These are phyloP conservation scores for Tragelaphus imberbis DNA, from an alignment of 2,113 vertebrate species.

Conservation along the genomic window DNA sequence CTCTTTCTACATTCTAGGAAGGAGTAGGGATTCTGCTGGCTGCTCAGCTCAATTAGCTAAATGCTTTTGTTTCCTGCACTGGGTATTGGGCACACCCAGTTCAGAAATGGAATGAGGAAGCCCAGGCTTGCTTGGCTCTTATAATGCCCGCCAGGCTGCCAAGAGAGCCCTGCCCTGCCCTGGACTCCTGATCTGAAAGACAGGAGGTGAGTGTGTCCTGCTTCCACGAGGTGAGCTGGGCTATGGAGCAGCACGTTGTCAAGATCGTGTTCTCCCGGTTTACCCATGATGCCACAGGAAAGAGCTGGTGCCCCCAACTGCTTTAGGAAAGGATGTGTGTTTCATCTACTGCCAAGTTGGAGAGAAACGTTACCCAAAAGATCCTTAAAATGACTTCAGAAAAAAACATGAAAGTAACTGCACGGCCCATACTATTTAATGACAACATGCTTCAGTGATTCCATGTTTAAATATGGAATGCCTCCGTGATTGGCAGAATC, in stretches of 20 bases:
- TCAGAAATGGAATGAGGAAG: background rate
- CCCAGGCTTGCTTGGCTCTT: background rate
- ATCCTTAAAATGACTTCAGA: slow-evolving; percentile 91
- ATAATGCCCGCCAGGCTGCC: background rate
- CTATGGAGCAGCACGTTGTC: background rate
- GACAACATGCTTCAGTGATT: slow-evolving; percentile 81
- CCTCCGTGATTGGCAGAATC: slow-evolving; percentile 92
- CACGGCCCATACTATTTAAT: slow-evolving; percentile 89
- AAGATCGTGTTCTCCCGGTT: background rate
- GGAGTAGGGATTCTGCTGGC: background rate
- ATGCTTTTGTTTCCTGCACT: background rate
- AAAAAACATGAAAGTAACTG: slow-evolving; percentile 86
- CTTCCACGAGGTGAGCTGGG: background rate
- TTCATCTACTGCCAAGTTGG: slow-evolving; percentile 95
- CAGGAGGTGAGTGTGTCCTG: background rate
- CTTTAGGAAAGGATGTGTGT: slow-evolving; percentile 86
- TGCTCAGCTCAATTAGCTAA: background rate
- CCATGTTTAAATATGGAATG: slow-evolving; percentile 83
- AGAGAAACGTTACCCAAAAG: slow-evolving; percentile 89
- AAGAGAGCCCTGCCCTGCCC: background rate
- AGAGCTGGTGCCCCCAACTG: background rate
- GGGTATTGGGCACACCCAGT: background rate
- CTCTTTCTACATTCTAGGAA: background rate
- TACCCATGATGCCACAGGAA: background rate
- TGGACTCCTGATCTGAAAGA: background rate